Percentiles rank a stretch among this genome's conserved stretches.
Evolutionary conservation across 1,140 invertebrate species (phyloP).

Genomic region (Patella vulgata): DNA sequence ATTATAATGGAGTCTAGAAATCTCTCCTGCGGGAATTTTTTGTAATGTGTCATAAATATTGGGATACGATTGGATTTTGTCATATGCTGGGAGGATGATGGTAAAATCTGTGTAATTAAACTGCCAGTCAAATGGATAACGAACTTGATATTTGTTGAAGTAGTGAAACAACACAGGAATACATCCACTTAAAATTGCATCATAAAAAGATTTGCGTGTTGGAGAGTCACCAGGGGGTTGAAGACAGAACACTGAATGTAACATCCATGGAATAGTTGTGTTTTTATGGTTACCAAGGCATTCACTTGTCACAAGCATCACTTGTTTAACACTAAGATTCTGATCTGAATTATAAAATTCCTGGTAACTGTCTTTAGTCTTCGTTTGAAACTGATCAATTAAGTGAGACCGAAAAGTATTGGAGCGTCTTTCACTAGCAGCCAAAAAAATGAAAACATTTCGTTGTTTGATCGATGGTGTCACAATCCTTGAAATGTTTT

Average conservation of each 20-base stretch:
- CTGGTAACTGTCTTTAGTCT: constrained; percentile 20
- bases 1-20: constrained; percentile 25
- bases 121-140: constrained; percentile 35
- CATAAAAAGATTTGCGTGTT: constrained; percentile 54
- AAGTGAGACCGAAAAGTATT: constrained; percentile 33
- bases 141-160: constrained; percentile 8
- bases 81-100: constrained; percentile 25
- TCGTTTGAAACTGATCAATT: constrained; percentile 38
- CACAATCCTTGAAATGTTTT: background rate
- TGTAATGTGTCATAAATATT: constrained; percentile 29
- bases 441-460: constrained; percentile 40
- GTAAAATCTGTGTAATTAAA: constrained; percentile 42
- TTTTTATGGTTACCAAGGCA: constrained; percentile 26
- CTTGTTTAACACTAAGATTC: constrained; percentile 3
- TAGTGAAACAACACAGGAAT: constrained; percentile 48
- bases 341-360: constrained; percentile 11
- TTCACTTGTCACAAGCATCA: constrained; percentile 44
- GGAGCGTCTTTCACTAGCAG: constrained; percentile 22
- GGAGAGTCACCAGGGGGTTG: constrained; percentile 53
- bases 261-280: constrained; percentile 48
- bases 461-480: constrained; percentile 16
- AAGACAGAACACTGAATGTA: constrained; percentile 46
- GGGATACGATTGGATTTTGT: constrained; percentile 5
- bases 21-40: constrained; percentile 25
- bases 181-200: constrained; percentile 49